Evolutionary conservation across 2,113 vertebrate genomes (phyloP).

Genomic region (zebrafish (Danio rerio)): GRCz12tu NC_133191.1:30130001-30130500

Average conservation of each 20-base stretch:
- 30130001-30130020: too few species aligned
- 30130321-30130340: slow-evolving; percentile 4
- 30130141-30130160: too few species aligned
- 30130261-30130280: too few species aligned
- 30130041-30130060: too few species aligned
- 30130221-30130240: too few species aligned
- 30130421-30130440: slow-evolving; percentile 5
- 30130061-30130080: too few species aligned
- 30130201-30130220: neutral
- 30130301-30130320: neutral
- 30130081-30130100: too few species aligned
- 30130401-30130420: neutral
- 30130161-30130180: neutral
- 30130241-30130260: too few species aligned
- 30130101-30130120: too few species aligned
- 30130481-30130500: too few species aligned
- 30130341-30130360: neutral
- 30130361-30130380: neutral
- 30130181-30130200: neutral
- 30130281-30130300: neutral
- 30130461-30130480: neutral
- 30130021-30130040: too few species aligned
- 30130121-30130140: too few species aligned
- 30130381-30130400: slow-evolving; percentile 3
- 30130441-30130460: neutral